phyloP scores from a whole-genome alignment of 2,113 vertebrate genomes.

The Mustelus asterias region DNA sequence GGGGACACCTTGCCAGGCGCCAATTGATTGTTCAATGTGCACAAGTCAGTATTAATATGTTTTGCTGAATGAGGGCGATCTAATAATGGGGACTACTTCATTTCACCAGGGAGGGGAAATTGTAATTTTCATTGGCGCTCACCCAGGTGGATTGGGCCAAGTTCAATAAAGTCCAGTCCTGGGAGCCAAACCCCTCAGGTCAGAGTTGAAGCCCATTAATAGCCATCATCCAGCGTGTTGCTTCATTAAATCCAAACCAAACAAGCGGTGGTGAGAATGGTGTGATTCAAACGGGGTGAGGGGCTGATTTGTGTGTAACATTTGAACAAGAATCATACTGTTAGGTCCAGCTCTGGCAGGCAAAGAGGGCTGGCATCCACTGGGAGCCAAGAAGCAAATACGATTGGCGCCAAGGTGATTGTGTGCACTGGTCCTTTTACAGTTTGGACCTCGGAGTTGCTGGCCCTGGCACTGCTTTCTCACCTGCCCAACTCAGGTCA shows the following conservation, averaged over 20 bases:
- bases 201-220: neutral
- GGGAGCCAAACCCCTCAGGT: slow-evolving; percentile 10
- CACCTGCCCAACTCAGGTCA: neutral
- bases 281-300: neutral
- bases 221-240: neutral
- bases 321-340: neutral
- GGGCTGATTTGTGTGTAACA: neutral
- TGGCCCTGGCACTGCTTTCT: neutral
- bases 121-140: neutral
- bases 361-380: neutral
- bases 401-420: neutral
- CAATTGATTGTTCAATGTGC: slow-evolving; percentile 20
- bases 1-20: slow-evolving; percentile 3
- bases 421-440: neutral
- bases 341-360: neutral
- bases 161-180: neutral
- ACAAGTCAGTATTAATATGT: slow-evolving; percentile 4
- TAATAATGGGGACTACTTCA: neutral
- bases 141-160: neutral
- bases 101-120: neutral
- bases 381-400: neutral
- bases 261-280: slow-evolving; percentile 7
- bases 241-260: neutral
- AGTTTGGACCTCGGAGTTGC: neutral
- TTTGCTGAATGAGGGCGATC: slow-evolving; percentile 1